Percentiles rank a stretch among this genome's conserved stretches.
These are phyloP conservation scores for Brenthis ino DNA, from an alignment of 2,888 invertebrate genomes.

Conservation along the genomic window DNA sequence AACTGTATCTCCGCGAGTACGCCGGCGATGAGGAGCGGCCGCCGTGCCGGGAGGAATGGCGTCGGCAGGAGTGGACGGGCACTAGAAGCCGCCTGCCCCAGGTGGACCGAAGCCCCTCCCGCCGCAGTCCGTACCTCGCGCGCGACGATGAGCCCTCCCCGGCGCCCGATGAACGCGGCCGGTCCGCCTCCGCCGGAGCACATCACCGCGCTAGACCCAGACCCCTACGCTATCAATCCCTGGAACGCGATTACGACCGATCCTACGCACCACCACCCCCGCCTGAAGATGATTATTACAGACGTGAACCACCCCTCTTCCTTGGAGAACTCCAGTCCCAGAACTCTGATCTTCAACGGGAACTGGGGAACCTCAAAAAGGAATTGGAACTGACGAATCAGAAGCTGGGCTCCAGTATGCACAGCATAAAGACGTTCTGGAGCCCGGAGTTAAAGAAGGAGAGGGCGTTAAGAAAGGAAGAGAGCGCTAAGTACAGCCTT, in stretches of 20 bases:
- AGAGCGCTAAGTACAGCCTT: conserved; percentile 97
- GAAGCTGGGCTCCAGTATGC: conserved; percentile 99
- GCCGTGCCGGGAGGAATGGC: conserved; percentile 78
- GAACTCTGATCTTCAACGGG: conserved; percentile 96
- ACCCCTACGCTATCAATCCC: conserved; percentile 88
- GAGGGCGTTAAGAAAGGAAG: conserved; percentile 97
- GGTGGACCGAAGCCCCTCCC: conserved; percentile 94
- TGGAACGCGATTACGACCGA: conserved; percentile 91
- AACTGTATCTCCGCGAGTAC: conserved; percentile 82
- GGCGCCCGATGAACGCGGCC: conserved; percentile 93
- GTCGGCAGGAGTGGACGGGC: conserved; percentile 75
- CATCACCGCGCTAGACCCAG: conserved; percentile 91
- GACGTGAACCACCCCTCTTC: conserved; percentile 84
- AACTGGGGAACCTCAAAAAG: conserved; percentile 93
- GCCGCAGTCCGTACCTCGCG: conserved; percentile 90
- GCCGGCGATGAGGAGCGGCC: conserved; percentile 81
- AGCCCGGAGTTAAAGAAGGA: conserved; percentile 99
- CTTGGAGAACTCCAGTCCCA: conserved; percentile 95
- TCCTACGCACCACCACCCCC: conserved; percentile 93
- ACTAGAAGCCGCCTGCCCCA: conserved; percentile 89
- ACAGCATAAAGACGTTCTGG: conserved; percentile 99
- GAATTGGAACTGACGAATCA: conserved; percentile 98
- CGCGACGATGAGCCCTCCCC: conserved; percentile 90
- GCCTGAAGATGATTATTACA: conserved; percentile 86
- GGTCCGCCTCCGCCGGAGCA: conserved; percentile 85